These are phyloP conservation scores for Pelecanus crispus DNA, from an alignment of 2,113 vertebrate genomes.

Conservation along the genomic window DNA sequence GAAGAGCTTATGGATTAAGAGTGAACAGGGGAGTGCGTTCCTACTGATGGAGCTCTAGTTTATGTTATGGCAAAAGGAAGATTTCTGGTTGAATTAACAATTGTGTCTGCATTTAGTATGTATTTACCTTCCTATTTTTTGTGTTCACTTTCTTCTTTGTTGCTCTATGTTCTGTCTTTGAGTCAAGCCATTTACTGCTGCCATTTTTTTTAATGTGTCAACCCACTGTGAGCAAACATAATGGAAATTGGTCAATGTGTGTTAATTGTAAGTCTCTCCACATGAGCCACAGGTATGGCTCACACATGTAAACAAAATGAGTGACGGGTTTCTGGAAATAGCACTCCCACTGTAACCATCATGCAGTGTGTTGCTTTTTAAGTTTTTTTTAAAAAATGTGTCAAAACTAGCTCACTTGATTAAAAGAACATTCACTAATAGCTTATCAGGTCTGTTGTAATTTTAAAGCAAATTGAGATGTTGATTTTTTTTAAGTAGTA, in stretches of 20 bases:
- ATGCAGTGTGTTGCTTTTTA: neutral
- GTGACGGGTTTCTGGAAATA: neutral
- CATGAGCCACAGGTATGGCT: neutral
- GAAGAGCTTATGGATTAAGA: neutral
- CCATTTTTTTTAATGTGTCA: neutral
- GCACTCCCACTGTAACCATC: neutral
- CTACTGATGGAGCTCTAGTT: neutral
- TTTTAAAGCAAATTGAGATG: neutral
- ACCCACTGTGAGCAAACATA: neutral
- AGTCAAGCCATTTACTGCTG: neutral
- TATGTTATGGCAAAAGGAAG: neutral
- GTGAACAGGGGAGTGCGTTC: rapidly evolving
- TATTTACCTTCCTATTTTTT: neutral
- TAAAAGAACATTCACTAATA: neutral
- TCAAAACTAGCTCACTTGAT: neutral
- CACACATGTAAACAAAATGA: neutral
- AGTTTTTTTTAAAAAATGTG: neutral
- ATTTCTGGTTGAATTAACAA: neutral
- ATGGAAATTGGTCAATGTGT: neutral
- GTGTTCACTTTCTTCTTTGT: neutral
- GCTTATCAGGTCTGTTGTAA: neutral
- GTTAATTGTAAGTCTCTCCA: neutral
- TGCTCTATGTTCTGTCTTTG: neutral
- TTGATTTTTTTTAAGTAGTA: neutral
- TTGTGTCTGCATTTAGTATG: neutral